These are phyloP conservation scores for Chloroceryle aenea DNA, from an alignment of 2,113 vertebrate species.

Conservation along the genomic window DNA sequence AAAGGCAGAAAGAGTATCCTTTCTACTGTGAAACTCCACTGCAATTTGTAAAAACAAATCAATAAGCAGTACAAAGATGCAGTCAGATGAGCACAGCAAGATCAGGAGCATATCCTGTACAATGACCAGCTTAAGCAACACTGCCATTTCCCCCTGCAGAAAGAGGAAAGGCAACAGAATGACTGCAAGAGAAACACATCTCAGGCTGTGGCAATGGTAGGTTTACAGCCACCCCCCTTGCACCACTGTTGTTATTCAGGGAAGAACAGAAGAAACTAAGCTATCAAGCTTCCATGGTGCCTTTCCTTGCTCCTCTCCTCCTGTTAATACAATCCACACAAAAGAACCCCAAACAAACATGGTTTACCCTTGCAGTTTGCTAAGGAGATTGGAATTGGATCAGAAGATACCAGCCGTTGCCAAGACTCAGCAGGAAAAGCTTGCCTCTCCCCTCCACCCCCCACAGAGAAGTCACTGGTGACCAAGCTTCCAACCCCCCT, in stretches of 20 bases:
- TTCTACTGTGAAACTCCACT: background rate
- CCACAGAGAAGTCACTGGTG: background rate
- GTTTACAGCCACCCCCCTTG: background rate
- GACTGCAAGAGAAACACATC: background rate
- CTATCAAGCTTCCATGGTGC: background rate
- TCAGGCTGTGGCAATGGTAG: background rate
- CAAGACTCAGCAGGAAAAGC: background rate
- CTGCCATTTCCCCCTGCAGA: background rate
- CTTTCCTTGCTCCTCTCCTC: background rate
- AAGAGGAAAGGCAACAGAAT: background rate
- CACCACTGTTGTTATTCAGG: background rate
- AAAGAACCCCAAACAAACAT: background rate
- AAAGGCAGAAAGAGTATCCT: background rate
- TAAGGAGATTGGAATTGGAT: background rate
- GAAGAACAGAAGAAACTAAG: background rate
- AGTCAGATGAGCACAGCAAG: background rate
- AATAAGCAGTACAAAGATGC: background rate
- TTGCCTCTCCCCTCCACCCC: background rate
- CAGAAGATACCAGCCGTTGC: background rate
- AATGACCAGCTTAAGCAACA: background rate
- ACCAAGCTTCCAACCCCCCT: background rate
- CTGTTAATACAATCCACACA: background rate
- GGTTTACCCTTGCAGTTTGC: background rate
- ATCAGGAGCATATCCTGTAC: background rate
- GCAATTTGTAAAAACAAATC: background rate